These are phyloP conservation scores for Propithecus coquereli DNA, from an alignment of 2,113 vertebrate genomes.

Conservation along the genomic window DNA sequence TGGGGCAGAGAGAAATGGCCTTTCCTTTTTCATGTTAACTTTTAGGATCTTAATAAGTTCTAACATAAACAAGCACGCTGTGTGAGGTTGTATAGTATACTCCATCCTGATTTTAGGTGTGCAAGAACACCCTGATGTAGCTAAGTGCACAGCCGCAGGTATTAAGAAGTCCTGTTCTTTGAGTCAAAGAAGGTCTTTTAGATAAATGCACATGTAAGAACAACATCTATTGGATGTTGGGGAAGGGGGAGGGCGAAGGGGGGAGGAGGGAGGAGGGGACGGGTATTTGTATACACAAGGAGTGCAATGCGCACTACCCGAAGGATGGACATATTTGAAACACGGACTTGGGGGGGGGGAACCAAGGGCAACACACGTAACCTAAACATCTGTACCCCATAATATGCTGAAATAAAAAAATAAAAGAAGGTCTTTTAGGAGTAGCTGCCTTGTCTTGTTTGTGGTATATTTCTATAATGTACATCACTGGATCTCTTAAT, in stretches of 20 bases:
- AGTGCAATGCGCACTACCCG: no score
- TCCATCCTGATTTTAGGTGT: not conserved
- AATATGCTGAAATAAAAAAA: no score
- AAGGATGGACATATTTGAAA: no score
- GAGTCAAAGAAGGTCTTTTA: constrained; percentile 24
- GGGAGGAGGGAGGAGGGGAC: no score
- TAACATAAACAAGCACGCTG: not conserved
- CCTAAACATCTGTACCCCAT: no score
- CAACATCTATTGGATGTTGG: no score
- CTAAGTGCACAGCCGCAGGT: not conserved
- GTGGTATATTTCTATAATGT: not conserved
- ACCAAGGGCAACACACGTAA: no score
- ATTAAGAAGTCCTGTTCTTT: not conserved
- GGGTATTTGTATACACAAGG: no score
- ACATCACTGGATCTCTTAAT: not conserved
- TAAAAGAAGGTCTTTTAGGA: constrained; percentile 23
- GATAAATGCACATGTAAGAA: no score
- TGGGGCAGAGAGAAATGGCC: not conserved
- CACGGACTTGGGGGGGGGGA: no score
- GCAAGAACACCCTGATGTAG: not conserved
- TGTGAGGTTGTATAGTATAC: not conserved
- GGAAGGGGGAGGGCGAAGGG: no score
- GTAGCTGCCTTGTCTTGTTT: not conserved
- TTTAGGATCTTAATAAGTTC: not conserved
- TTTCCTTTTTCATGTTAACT: not conserved